phyloP scores from a whole-genome alignment of 1,140 invertebrate species.

The Chironomus tepperi region DNA sequence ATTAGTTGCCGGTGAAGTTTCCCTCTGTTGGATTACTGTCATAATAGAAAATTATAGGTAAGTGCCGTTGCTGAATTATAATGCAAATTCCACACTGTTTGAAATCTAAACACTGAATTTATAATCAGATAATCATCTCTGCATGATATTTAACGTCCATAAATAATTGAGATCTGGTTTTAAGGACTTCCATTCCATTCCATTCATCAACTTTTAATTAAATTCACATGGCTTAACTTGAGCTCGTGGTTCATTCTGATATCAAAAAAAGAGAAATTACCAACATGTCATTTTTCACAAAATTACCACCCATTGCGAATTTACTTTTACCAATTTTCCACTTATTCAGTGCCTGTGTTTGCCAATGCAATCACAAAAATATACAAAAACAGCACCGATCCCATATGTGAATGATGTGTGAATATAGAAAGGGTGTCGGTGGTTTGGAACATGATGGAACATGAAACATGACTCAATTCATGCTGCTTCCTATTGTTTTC shows the following conservation, averaged over 20 bases:
- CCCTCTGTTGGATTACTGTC: not conserved
- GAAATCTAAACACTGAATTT: not conserved
- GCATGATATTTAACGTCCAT: not conserved
- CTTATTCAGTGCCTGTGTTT: not conserved
- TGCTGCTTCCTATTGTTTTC: too few species aligned
- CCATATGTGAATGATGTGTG: too few species aligned
- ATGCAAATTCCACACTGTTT: not conserved
- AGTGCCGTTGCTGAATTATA: not conserved
- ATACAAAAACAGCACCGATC: not conserved
- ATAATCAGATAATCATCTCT: not conserved
- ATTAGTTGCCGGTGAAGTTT: not conserved
- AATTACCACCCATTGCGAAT: conserved; percentile 6
- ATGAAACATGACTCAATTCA: not conserved
- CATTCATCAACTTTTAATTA: not conserved
- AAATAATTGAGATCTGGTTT: not conserved
- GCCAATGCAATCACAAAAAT: not conserved
- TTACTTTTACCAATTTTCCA: not conserved
- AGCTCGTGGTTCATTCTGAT: not conserved
- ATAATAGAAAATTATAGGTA: not conserved
- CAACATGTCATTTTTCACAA: conserved; percentile 2
- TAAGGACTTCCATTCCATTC: too few species aligned
- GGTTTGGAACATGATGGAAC: not conserved
- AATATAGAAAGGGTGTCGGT: not conserved
- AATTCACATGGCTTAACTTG: conserved; percentile 13
- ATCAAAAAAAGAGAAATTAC: not conserved